Evolutionary conservation across 2,797 vertebrate genomes (phyloP), one percentile per base, ranked within the genome.

Genomic region (Florisuga fusca): DNA sequence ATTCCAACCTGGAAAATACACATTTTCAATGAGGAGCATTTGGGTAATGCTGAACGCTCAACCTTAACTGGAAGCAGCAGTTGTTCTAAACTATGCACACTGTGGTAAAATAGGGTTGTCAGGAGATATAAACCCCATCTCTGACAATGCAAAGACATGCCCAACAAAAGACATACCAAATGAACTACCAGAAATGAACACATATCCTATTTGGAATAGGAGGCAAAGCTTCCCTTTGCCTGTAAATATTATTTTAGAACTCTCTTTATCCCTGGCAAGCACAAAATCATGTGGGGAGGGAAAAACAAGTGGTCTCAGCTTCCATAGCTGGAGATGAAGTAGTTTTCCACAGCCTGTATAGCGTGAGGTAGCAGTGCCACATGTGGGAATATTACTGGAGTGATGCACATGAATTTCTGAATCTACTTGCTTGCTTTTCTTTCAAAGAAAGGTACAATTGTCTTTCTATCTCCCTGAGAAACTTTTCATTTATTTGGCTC

Each of bases 31-130:
- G 77, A 14, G 16, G 8, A 85, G 2, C 48, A 64, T 71, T 73
- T 81, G 34, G 55, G 20, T 68, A 81, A 61, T 26, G 46, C 25
- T 63, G 67, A 92, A 72, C 41, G 77, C 27, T 88, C 77, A 53
- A 57, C 36, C 38, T 59, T 82, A 69, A 90, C 4, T 81, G 68
- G 55, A 92, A 84, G 41, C 34, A 92, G 62, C 51, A 90, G 22
- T 33, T 68, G 20, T 62, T 87, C 38, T 88, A 94, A 91, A 59
- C 27, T 36, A 46, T 7, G 21, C 22, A 46, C 10, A 79, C 21
- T 6, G 21, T 1, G 13, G 48, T 34, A 72, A 50, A 88, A 80
- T 2, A 46, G 9, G 20, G 67, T 15, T 84, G 18, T 43, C 78
- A 82, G 9, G 36, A 89, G 59, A 90, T 62, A 76, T 79, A 41